Evolutionary conservation across 2,888 invertebrate genomes (phyloP).

Genomic region (Biston stratarius): DNA sequence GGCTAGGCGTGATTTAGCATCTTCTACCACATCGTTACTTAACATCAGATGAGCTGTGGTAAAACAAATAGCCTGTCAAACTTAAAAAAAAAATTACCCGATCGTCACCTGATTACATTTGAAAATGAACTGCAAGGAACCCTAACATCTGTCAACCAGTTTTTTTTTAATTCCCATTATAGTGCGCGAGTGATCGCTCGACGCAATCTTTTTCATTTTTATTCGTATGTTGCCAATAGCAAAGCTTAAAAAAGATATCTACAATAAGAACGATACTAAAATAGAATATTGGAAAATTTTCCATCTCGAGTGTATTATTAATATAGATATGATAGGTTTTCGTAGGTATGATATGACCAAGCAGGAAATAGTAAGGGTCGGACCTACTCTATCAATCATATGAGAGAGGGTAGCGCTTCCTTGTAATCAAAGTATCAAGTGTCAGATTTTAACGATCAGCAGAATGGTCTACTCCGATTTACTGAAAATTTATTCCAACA

Average conservation of each 20-base stretch:
- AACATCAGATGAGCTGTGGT: too few species aligned
- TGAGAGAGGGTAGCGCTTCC: slow-evolving; percentile 43
- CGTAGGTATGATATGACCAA: slow-evolving; percentile 38
- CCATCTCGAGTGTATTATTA: slow-evolving; percentile 4
- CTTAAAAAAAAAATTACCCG: not conserved
- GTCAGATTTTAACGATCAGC: slow-evolving; percentile 46
- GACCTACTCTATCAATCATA: slow-evolving; percentile 48
- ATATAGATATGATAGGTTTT: slow-evolving; percentile 6
- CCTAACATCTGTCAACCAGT: too few species aligned
- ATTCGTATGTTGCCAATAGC: too few species aligned
- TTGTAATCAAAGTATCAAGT: slow-evolving; percentile 49
- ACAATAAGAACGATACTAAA: not conserved
- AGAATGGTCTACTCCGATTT: slow-evolving; percentile 4
- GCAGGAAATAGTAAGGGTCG: slow-evolving; percentile 39
- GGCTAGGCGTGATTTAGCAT: too few species aligned
- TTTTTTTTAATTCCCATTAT: too few species aligned
- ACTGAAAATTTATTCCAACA: not conserved
- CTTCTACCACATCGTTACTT: too few species aligned
- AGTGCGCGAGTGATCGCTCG: too few species aligned
- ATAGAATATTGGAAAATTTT: not conserved
- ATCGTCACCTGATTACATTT: too few species aligned
- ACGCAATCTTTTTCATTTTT: too few species aligned
- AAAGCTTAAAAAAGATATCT: too few species aligned
- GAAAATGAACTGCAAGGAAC: too few species aligned
- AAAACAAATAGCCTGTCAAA: too few species aligned